Conservation (phyloP, 92 coral and sea anemone species). For the Blastomussa wellsi region DNA sequence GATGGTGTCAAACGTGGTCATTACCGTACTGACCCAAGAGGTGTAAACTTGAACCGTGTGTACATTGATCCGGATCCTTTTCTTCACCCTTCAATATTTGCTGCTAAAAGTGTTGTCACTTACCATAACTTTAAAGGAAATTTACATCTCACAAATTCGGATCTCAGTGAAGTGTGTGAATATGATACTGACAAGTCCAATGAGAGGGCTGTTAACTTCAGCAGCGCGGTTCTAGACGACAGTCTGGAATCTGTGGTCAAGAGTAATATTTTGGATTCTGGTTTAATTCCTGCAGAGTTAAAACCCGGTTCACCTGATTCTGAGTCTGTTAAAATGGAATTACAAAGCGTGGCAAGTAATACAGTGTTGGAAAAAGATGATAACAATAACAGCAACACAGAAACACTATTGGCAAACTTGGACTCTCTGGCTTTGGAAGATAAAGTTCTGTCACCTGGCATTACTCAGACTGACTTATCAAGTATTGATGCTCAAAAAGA, state of each 20-base stretch:
- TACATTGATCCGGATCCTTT: slow-evolving; percentile 88
- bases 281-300: slow-evolving; percentile 3
- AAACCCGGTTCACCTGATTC: slow-evolving; percentile 54
- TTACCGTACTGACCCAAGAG: slow-evolving; percentile 89
- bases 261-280: neutral
- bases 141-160: slow-evolving; percentile 1
- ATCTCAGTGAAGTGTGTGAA: slow-evolving; percentile 20
- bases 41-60: slow-evolving; percentile 93
- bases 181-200: slow-evolving; percentile 18
- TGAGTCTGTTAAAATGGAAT: slow-evolving; percentile 38
- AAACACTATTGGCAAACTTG: neutral
- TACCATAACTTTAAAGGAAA: slow-evolving; percentile 63
- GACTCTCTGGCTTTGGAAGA: slow-evolving; percentile 7
- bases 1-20: slow-evolving; percentile 99
- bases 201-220: neutral
- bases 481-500: slow-evolving; percentile 18
- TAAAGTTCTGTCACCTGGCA: neutral
- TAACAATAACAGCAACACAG: slow-evolving; percentile 16
- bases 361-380: slow-evolving; percentile 18
- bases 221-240: neutral
- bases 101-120: slow-evolving; percentile 76
- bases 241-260: slow-evolving; percentile 19
- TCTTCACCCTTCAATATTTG: slow-evolving; percentile 88
- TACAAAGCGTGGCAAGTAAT: slow-evolving; percentile 5
- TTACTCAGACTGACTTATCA: neutral